A percentile compares a stretch with the other conserved stretches of the same genome.
Conservation (phyloP, 2,888 invertebrate genomes). For the Polyploca ridens region DNA sequence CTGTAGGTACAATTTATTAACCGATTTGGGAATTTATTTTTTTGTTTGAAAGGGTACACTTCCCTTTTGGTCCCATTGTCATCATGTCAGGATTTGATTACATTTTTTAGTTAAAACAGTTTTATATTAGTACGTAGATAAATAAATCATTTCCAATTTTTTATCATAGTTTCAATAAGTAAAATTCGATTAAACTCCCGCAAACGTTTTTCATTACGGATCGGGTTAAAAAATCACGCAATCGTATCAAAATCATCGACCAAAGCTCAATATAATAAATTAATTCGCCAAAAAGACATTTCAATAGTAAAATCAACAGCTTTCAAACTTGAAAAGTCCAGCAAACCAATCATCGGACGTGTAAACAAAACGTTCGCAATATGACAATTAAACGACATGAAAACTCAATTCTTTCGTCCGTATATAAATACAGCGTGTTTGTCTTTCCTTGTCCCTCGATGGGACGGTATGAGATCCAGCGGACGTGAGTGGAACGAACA, state of each 20-base stretch:
- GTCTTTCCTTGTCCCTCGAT: constrained; percentile 25
- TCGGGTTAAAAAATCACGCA: not conserved
- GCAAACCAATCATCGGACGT: constrained; percentile 22
- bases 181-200: no score
- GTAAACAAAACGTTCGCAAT: constrained; percentile 26
- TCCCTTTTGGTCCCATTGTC: no score
- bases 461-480: not conserved
- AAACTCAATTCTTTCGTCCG: constrained; percentile 45
- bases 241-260: not conserved
- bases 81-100: no score
- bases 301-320: constrained; percentile 8
- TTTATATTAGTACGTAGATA: no score
- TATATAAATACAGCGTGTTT: constrained; percentile 45
- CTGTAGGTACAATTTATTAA: no score
- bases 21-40: no score
- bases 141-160: no score
- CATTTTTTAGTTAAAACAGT: no score
- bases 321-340: constrained; percentile 19
- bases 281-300: constrained; percentile 21
- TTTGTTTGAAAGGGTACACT: no score
- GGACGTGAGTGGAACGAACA: not conserved
- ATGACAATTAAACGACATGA: constrained; percentile 42
- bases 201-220: not conserved
- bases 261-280: not conserved
- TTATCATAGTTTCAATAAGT: no score